phyloP scores from a whole-genome alignment of 2,888 invertebrate genomes.

The Thera obeliscata region DNA sequence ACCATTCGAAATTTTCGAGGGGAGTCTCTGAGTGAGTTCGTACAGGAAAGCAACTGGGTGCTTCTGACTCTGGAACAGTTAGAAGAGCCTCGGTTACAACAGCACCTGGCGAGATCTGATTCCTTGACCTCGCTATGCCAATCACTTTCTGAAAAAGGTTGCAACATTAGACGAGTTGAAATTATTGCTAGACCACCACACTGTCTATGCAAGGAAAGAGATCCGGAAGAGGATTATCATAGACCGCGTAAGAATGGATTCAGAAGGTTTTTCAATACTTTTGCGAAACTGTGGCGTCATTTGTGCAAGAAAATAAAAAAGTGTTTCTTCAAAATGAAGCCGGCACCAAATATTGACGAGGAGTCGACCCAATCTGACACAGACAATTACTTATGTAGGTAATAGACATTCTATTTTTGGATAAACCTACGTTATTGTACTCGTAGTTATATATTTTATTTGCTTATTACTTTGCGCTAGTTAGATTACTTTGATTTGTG shows the following conservation, averaged over 20 bases:
- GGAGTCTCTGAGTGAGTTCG: conserved; percentile 65
- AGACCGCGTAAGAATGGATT: conserved; percentile 47
- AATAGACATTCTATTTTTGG: conserved; percentile 50
- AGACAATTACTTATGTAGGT: conserved; percentile 69
- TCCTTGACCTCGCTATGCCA: conserved; percentile 63
- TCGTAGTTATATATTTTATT: neutral
- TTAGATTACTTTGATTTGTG: conserved; percentile 26
- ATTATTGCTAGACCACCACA: conserved; percentile 62
- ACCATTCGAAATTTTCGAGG: conserved; percentile 70
- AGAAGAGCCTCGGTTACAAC: conserved; percentile 67
- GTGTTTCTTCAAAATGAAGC: conserved; percentile 44
- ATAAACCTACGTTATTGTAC: conserved; percentile 23
- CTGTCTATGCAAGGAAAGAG: conserved; percentile 67
- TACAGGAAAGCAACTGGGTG: conserved; percentile 75
- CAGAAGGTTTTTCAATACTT: conserved; percentile 44
- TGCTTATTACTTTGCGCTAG: conserved; percentile 24
- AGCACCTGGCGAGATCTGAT: conserved; percentile 57
- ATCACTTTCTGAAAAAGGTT: conserved; percentile 53
- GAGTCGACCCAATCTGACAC: conserved; percentile 52
- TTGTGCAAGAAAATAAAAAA: conserved; percentile 52
- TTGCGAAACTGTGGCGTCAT: conserved; percentile 45
- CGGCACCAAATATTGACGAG: conserved; percentile 32
- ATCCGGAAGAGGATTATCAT: conserved; percentile 44
- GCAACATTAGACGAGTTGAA: conserved; percentile 50
- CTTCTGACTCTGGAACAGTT: conserved; percentile 64